Percentiles rank a stretch among this genome's conserved stretches.
These are phyloP conservation scores for Papilio demoleus DNA, from an alignment of 2,888 invertebrate genomes.

Conservation along the genomic window DNA sequence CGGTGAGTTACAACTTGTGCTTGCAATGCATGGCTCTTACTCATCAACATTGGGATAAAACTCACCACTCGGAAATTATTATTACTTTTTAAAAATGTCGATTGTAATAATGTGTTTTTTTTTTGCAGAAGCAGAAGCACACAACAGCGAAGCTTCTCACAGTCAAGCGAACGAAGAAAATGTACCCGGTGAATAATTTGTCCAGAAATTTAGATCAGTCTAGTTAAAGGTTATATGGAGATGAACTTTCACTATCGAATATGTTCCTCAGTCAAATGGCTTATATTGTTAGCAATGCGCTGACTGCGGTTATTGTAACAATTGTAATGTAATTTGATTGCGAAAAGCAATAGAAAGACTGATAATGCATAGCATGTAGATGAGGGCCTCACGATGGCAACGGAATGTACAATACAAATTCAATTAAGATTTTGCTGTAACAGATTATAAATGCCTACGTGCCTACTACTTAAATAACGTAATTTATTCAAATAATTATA, in stretches of 20 bases:
- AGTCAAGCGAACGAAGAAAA: constrained; percentile 66
- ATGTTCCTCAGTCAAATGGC: constrained; percentile 45
- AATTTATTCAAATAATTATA: constrained; percentile 37
- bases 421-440: constrained; percentile 50
- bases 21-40: constrained; percentile 37
- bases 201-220: constrained; percentile 44
- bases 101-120: constrained; percentile 40
- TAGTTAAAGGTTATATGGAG: constrained; percentile 48
- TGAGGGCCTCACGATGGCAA: constrained; percentile 44
- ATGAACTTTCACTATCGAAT: constrained; percentile 44
- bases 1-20: constrained; percentile 65
- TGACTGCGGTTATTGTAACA: constrained; percentile 42
- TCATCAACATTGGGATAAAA: constrained; percentile 45
- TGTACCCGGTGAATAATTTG: constrained; percentile 50
- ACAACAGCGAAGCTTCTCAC: constrained; percentile 71
- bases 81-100: background rate
- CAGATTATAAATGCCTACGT: constrained; percentile 41
- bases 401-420: constrained; percentile 54
- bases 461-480: constrained; percentile 41
- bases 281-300: constrained; percentile 42
- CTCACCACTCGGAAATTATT: background rate
- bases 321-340: constrained; percentile 57
- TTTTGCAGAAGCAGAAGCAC: constrained; percentile 71
- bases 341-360: constrained; percentile 69
- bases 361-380: constrained; percentile 59